Base-by-base conservation (phyloP, 2,797 vertebrate genomes). In the Epinephelus malabaricus region DNA sequence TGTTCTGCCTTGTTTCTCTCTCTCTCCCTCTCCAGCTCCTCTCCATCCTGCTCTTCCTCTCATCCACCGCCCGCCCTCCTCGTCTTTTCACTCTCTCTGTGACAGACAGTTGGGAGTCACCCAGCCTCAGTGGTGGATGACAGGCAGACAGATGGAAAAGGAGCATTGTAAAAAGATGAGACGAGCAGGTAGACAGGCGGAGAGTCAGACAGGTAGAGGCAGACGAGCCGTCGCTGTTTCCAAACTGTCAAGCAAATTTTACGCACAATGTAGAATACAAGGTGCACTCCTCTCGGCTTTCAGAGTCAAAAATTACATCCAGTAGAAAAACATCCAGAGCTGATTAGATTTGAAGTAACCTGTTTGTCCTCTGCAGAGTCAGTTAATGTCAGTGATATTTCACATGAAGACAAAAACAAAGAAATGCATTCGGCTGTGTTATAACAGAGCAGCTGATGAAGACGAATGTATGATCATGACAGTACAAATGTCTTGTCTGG, bases 301-400 rank as follows among this genome's bases (percentile, higher is more conserved):
- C 51, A 78, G 56, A 78, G 56, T 38, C 6, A 46, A 25, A 69
- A 69, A 75, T 79, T 38, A 73, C 73, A 79, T 45, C 51, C 21
- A 30, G 51, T 6, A 43, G 27, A 72, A 71, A 73, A 79, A 79
- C 40, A 30, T 60, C 30, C 14, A 50, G 61, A 76, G 65, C 51
- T 82, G 71, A 88, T 90, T 84, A 25, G 47, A 86, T 86, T 69
- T 69, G 18, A 73, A 30, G 61, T 65, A 68, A 87, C 65, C 30
- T 80, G 66, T 84, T 88, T 81, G 82, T 87, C 56, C 65, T 73
- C 63, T 30, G 13, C 69, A 67, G 79, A 79, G 84, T 81, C 79
- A 50, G 59, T 76, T 65, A 65, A 76, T 69, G 76, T 86, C 53
- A n/a, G 77, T 58, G 70, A 64, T 65, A 67, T 67, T 86, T 75